A percentile compares a stretch with the other conserved stretches of the same genome.
Conservation (phyloP, 30 jellyfish, hydroid and myxozoan species). For the Pelagia noctiluca region DNA sequence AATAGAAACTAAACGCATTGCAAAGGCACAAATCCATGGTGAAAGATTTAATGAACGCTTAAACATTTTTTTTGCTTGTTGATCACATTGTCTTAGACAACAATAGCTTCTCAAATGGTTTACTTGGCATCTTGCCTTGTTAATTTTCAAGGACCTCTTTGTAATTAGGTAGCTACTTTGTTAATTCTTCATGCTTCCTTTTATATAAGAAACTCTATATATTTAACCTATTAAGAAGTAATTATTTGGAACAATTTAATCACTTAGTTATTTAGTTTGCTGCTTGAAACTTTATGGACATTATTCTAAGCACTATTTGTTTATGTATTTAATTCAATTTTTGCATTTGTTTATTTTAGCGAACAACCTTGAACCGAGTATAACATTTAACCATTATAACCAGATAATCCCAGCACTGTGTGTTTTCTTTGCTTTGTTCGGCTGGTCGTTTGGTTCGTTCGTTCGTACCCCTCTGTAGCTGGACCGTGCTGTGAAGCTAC, state of each 20-base stretch:
- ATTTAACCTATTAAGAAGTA: too few relatives aligned
- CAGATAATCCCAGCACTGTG: not conserved
- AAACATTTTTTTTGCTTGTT: constrained; percentile 57
- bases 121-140: constrained; percentile 64
- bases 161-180: constrained; percentile 13
- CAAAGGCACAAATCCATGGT: constrained; percentile 85
- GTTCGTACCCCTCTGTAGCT: constrained; percentile 3
- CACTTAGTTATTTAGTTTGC: too few relatives aligned
- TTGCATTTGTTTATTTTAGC: not conserved
- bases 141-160: constrained; percentile 53
- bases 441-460: not conserved
- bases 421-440: not conserved
- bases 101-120: constrained; percentile 80
- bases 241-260: too few relatives aligned
- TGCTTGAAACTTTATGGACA: too few relatives aligned
- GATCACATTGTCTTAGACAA: constrained; percentile 69
- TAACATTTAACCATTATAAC: too few relatives aligned
- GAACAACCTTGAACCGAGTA: not conserved
- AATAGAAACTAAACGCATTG: constrained; percentile 61
- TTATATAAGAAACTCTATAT: not conserved
- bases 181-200: not conserved
- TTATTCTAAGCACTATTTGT: too few relatives aligned
- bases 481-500: constrained; percentile 24
- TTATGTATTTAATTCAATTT: not conserved
- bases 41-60: constrained; percentile 85